A percentile compares a stretch with the other conserved stretches of the same genome.
phyloP scores from a whole-genome alignment of 2,113 vertebrate genomes.

The Casuarius casuarius region DNA sequence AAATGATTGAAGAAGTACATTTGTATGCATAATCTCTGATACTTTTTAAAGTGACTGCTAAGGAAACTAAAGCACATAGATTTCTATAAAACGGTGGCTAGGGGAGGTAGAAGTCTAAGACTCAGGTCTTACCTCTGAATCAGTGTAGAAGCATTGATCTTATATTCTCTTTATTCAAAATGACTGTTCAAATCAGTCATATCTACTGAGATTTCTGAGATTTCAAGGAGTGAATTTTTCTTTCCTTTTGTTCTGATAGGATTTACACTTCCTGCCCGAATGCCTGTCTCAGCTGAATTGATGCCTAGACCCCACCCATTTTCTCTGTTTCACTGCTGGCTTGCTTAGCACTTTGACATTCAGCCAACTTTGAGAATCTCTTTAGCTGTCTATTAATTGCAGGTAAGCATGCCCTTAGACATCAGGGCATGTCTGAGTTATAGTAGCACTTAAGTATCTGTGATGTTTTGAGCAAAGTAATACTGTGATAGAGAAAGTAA shows the following conservation, averaged over 20 bases:
- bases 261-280: constrained; percentile 63
- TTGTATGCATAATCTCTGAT: background rate
- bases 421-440: constrained; percentile 1
- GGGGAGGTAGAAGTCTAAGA: background rate
- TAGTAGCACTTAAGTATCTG: constrained; percentile 3
- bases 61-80: background rate
- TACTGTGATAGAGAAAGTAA: background rate
- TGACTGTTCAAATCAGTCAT: background rate
- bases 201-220: background rate
- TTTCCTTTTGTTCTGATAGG: constrained; percentile 59
- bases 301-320: constrained; percentile 64
- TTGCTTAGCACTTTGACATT: constrained; percentile 31
- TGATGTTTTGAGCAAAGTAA: background rate
- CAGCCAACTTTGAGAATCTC: constrained; percentile 45
- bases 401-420: background rate
- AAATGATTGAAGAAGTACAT: background rate
- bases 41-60: background rate
- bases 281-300: constrained; percentile 52
- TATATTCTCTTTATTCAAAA: background rate
- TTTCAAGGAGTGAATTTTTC: constrained; percentile 24
- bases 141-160: background rate
- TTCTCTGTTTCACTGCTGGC: constrained; percentile 53
- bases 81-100: background rate
- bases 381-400: constrained; percentile 53
- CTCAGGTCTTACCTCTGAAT: background rate